These are phyloP conservation scores for Mesembrinibis cayennensis DNA, from an alignment of 2,113 vertebrate genomes.

Conservation along the genomic window DNA sequence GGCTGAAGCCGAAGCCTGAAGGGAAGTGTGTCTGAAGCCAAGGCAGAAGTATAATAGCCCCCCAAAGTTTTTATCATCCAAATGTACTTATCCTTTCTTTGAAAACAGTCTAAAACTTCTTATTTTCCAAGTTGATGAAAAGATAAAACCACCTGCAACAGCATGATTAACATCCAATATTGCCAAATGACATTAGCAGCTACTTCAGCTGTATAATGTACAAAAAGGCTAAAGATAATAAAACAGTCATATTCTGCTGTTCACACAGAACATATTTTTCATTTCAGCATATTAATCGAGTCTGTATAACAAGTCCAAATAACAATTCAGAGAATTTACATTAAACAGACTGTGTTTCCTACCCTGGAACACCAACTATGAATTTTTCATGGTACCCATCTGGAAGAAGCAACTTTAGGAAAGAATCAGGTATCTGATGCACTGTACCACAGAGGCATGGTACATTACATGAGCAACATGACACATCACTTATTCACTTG, in stretches of 20 bases:
- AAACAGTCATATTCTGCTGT: background rate
- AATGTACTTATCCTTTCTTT: background rate
- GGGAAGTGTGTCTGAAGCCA: background rate
- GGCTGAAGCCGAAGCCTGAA: background rate
- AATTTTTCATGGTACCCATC: background rate
- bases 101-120: background rate
- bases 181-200: background rate
- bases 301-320: background rate
- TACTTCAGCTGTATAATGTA: background rate
- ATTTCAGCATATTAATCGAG: background rate
- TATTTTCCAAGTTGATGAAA: background rate
- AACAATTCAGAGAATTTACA: background rate
- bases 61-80: background rate
- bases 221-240: background rate
- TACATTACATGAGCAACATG: background rate
- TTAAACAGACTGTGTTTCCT: background rate
- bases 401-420: background rate
- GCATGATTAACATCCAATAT: background rate
- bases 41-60: background rate
- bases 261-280: background rate
- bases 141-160: background rate
- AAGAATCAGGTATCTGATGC: background rate
- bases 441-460: background rate
- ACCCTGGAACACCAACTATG: background rate
- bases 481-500: background rate